Percentiles rank a stretch among this genome's conserved stretches.
These are phyloP conservation scores for Timema podura DNA, from an alignment of 2,888 invertebrate species.

Conservation along the genomic window DNA sequence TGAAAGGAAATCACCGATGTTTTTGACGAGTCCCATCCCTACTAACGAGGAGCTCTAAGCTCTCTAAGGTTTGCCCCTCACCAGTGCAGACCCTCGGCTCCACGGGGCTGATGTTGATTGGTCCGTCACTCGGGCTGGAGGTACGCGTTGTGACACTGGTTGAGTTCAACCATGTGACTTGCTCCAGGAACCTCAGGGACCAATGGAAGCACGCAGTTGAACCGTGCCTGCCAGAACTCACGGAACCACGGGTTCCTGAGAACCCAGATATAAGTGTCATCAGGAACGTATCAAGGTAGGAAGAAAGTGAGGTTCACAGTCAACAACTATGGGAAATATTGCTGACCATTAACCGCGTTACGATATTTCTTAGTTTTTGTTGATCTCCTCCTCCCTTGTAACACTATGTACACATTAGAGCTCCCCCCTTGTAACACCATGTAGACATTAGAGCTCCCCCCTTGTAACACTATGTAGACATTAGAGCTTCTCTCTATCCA, in stretches of 20 bases:
- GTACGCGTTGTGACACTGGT: neutral
- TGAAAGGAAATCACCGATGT: no score
- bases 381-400: no score
- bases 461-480: no score
- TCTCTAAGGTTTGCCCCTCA: constrained; percentile 17
- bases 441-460: no score
- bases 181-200: neutral
- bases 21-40: no score
- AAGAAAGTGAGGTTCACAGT: no score
- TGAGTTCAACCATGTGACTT: neutral
- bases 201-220: constrained; percentile 54
- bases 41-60: neutral
- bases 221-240: constrained; percentile 73
- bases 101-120: neutral
- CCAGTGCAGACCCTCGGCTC: constrained; percentile 24
- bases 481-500: no score
- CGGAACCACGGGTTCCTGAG: constrained; percentile 53
- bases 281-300: neutral
- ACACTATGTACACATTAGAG: no score
- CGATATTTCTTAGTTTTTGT: no score
- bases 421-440: no score
- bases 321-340: no score
- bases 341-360: no score
- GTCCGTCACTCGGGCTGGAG: neutral
- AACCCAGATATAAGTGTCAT: neutral